Evolutionary conservation across 2,113 vertebrate species (phyloP), one percentile per base, ranked within the genome.

Genomic region (Lonchura striata): DNA sequence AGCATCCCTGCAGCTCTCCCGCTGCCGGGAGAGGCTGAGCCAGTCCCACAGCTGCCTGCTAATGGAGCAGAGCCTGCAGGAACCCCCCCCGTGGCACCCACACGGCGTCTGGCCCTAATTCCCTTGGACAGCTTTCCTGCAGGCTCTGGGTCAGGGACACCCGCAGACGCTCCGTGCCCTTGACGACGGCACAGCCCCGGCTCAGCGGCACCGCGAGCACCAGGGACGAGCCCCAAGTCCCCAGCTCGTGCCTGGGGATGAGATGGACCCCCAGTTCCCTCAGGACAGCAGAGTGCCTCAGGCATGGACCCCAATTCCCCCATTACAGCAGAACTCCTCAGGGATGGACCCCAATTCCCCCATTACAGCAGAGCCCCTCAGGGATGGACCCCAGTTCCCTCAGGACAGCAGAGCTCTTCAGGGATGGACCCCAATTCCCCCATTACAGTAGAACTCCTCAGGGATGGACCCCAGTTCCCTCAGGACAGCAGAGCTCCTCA

Each of bases 151-250:
- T 54, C 94, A 86, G 61, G 65, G 64, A 22, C 21, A 6, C 8
- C 0, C 19, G 15, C 31, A 24, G 42, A 42, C 0, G 2, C 39
- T 21, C 14, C 1, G 1, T 68, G 80, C 75, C 79, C 74, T 77
- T 57, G 68, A 2, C 53, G 2, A 28, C 20, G 0, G 54, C 5
- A 0, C 4, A 8, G 18, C 44, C 65, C 37, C 0, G 5, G 54
- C 63, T 28, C 70, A 42, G 79, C 63, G 15, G 64, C 59, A 30
- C 75, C 6, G 0, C 6, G 1, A 52, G 44, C 0, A 1, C 1
- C 1, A 7, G 0, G 7, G 74, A 31, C 33, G 37, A 41, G 66
- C 24, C 52, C 71, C 5, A 3, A 0, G 15, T 11, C 10, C 25
- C 37, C 9, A 3, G 0, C 20, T 3, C 6, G 15, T 4, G 3